phyloP scores from a whole-genome alignment of 2,113 vertebrate genomes.

The Siniperca knerii region DNA sequence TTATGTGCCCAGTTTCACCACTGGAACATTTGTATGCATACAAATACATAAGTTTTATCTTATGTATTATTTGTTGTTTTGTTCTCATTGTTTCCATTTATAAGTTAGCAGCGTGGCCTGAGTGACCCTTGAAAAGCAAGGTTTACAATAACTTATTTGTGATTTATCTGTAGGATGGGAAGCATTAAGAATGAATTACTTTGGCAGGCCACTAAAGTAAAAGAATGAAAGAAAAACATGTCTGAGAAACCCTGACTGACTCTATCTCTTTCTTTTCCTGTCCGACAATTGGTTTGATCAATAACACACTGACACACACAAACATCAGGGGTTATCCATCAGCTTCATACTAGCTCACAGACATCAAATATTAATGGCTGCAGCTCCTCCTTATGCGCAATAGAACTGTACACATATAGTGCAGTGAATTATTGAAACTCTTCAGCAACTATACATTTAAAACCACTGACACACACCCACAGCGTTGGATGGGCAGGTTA shows the following conservation, averaged over 20 bases:
- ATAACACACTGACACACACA: slow-evolving; percentile 60
- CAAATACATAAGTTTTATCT: slow-evolving; percentile 16
- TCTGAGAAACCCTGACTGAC: slow-evolving; percentile 41
- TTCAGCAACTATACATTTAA: slow-evolving; percentile 46
- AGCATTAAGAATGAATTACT: slow-evolving; percentile 46
- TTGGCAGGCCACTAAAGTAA: background rate
- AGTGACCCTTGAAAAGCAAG: slow-evolving; percentile 30
- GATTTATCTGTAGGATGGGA: slow-evolving; percentile 8
- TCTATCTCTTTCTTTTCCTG: slow-evolving; percentile 42
- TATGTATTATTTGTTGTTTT: slow-evolving; percentile 46
- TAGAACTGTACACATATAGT: slow-evolving; percentile 54
- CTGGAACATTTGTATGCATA: background rate
- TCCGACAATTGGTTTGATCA: slow-evolving; percentile 68
- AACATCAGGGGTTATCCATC: slow-evolving; percentile 64
- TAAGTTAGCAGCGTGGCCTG: slow-evolving; percentile 5
- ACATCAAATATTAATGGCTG: slow-evolving; percentile 74
- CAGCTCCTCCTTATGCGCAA: slow-evolving; percentile 37
- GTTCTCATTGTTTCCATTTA: slow-evolving; percentile 34
- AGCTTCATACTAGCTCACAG: slow-evolving; percentile 42
- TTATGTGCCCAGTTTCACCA: background rate
- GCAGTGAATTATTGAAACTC: slow-evolving; percentile 73
- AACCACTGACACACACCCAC: slow-evolving; percentile 32
- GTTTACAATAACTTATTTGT: slow-evolving; percentile 55
- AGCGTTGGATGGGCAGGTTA: slow-evolving; percentile 11
- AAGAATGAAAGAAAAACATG: slow-evolving; percentile 42